These are phyloP conservation scores for Smithornis capensis DNA, from an alignment of 2,113 vertebrate genomes.

Conservation along the genomic window DNA sequence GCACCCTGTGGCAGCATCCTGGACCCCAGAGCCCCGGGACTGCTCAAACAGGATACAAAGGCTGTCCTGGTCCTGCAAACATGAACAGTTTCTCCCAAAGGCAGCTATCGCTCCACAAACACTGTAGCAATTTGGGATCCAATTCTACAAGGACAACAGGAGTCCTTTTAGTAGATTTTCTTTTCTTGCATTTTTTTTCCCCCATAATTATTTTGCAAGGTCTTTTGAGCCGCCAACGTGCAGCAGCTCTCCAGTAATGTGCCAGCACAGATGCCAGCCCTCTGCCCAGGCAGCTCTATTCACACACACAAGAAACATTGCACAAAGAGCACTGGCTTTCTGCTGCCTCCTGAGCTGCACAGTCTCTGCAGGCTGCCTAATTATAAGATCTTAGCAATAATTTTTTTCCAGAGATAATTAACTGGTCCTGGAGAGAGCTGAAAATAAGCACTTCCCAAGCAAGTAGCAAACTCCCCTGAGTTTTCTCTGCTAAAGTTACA, in stretches of 20 bases:
- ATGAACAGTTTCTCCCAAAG: not conserved
- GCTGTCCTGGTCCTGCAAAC: not conserved
- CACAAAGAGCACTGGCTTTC: not conserved
- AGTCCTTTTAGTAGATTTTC: not conserved
- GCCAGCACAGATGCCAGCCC: not conserved
- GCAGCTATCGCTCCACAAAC: not conserved
- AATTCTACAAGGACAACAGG: not conserved
- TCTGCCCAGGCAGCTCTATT: not conserved
- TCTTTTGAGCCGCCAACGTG: not conserved
- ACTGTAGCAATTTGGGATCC: not conserved
- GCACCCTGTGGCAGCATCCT: not conserved
- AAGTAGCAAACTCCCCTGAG: slow-evolving; percentile 36
- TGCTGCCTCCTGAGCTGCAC: not conserved
- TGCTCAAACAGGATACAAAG: not conserved
- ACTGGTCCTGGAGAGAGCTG: slow-evolving; percentile 14
- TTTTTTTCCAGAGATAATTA: slow-evolving; percentile 39
- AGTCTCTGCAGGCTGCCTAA: slow-evolving; percentile 28
- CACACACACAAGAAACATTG: not conserved
- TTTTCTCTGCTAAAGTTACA: not conserved
- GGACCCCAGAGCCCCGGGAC: not conserved
- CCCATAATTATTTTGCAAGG: not conserved
- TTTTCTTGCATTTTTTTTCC: not conserved
- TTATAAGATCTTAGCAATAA: slow-evolving; percentile 35
- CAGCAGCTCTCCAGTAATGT: not conserved
- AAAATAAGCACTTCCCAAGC: slow-evolving; percentile 50